Evolutionary conservation across 1,140 invertebrate genomes (phyloP).

Genomic region (Pomacea maculata): DNA sequence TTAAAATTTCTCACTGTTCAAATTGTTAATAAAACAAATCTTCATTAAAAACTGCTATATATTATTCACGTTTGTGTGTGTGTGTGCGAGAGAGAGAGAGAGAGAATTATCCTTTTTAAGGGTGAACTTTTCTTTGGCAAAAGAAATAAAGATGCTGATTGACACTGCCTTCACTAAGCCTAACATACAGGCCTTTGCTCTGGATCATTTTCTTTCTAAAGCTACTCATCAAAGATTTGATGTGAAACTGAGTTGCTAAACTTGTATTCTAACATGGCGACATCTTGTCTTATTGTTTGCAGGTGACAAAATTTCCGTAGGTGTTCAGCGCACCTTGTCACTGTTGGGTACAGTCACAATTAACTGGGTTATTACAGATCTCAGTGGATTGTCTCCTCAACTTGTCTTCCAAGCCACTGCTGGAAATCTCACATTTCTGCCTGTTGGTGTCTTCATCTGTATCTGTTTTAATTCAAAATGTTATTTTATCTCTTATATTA

Average conservation of each 20-base stretch:
- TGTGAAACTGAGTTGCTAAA: no score
- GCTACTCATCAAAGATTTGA: no score
- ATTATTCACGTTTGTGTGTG: no score
- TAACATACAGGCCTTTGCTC: no score
- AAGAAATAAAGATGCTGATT: neutral
- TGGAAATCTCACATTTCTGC: slow-evolving; percentile 48
- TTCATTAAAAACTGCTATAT: neutral
- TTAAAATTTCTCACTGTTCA: neutral
- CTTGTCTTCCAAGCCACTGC: slow-evolving; percentile 35
- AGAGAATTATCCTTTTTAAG: neutral
- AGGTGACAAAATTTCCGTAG: slow-evolving; percentile 46
- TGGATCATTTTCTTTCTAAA: no score
- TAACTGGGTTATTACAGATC: slow-evolving; percentile 49
- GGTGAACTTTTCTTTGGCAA: neutral
- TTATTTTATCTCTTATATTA: no score
- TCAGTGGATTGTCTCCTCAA: slow-evolving; percentile 40
- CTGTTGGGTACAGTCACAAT: slow-evolving; percentile 50
- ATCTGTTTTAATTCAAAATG: neutral
- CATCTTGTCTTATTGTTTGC: neutral
- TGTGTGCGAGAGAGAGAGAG: no score
- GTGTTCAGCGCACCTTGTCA: slow-evolving; percentile 42
- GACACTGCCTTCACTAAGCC: neutral
- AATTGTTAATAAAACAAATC: neutral
- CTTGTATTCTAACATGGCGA: no score
- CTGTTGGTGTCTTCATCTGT: slow-evolving; percentile 36